These are phyloP conservation scores for Haliaeetus leucogaster DNA, from an alignment of 2,113 vertebrate genomes.

Conservation along the genomic window DNA sequence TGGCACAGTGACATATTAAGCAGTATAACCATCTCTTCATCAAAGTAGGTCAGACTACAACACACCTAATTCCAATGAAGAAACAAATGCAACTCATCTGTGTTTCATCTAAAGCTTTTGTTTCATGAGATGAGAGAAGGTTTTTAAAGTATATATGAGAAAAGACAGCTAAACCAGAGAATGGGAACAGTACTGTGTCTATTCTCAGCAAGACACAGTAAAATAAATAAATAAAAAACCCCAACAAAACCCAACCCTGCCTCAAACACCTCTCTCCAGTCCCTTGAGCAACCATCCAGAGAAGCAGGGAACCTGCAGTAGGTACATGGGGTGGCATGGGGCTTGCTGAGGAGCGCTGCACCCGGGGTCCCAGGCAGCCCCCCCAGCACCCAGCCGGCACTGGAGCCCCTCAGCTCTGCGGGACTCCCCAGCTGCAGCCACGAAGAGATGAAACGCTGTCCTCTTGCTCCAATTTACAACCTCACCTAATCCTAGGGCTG, in stretches of 20 bases:
- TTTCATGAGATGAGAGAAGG: not conserved
- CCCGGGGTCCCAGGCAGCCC: not conserved
- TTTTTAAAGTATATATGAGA: not conserved
- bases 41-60: not conserved
- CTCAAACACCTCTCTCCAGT: not conserved
- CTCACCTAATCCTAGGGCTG: not conserved
- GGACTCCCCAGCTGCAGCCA: not conserved
- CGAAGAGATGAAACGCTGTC: not conserved
- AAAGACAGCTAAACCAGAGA: not conserved
- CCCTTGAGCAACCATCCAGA: not conserved
- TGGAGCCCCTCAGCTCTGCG: not conserved
- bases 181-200: not conserved
- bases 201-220: not conserved
- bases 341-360: not conserved
- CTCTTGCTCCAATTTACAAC: not conserved
- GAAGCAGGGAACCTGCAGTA: not conserved
- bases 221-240: not conserved
- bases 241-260: not conserved
- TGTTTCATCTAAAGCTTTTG: not conserved
- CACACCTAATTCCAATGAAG: not conserved
- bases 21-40: not conserved
- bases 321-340: not conserved
- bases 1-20: not conserved
- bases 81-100: not conserved
- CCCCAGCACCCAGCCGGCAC: not conserved